phyloP scores from a whole-genome alignment of 2,888 invertebrate species.

The Pristionchus arcanus region DNA sequence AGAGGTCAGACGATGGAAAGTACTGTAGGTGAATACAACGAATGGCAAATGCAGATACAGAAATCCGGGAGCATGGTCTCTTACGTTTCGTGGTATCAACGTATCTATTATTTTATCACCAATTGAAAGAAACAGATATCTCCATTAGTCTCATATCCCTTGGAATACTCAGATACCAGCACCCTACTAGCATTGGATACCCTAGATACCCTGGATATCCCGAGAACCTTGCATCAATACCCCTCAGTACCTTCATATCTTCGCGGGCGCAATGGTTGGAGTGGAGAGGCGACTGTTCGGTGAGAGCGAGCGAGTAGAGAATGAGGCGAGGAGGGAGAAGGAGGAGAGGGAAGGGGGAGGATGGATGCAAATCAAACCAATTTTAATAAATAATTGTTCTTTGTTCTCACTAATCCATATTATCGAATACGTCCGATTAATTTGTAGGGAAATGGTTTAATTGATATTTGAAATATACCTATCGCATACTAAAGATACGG shows the following conservation, averaged over 20 bases:
- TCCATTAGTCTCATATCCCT: too few relatives aligned
- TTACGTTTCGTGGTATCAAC: too few relatives aligned
- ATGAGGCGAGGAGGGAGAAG: background rate
- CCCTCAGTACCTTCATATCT: background rate
- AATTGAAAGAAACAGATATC: too few relatives aligned
- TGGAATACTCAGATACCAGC: too few relatives aligned
- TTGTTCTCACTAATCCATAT: background rate
- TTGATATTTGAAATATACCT: background rate
- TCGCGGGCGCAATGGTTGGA: background rate
- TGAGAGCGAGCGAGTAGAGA: background rate
- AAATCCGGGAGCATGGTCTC: too few relatives aligned
- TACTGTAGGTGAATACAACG: too few relatives aligned
- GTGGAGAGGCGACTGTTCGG: background rate
- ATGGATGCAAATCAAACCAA: background rate
- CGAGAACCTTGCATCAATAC: too few relatives aligned
- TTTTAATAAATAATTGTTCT: background rate
- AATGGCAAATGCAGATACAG: too few relatives aligned
- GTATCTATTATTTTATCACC: too few relatives aligned
- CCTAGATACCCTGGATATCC: background rate
- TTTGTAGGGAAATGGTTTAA: background rate
- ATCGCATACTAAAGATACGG: too few relatives aligned
- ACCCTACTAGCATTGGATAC: background rate
- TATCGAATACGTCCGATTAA: background rate
- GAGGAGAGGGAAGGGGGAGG: background rate
- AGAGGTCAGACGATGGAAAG: too few relatives aligned